Percentiles rank a stretch among this genome's conserved stretches.
phyloP scores from a whole-genome alignment of 2,888 invertebrate species.

The Hydroisotoma schaefferi region DNA sequence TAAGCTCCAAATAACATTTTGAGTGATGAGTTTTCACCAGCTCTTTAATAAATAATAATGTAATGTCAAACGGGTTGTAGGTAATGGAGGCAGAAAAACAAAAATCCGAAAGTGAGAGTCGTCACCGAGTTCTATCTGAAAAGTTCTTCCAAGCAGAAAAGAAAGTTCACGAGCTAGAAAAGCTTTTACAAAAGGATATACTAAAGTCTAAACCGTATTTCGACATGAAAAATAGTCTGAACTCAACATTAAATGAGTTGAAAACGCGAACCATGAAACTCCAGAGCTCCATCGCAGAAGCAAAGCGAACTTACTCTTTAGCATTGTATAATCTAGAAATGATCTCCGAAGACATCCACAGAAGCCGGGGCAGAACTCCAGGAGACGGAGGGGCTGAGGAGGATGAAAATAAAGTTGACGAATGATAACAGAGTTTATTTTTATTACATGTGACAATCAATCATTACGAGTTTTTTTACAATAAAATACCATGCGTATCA shows the following conservation, averaged over 20 bases:
- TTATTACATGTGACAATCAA: constrained; percentile 17
- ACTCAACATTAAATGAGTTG: constrained; percentile 78
- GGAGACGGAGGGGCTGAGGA: constrained; percentile 53
- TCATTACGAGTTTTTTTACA: constrained; percentile 5
- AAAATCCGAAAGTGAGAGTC: constrained; percentile 81
- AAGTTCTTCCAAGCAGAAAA: constrained; percentile 76
- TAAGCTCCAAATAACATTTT: background rate
- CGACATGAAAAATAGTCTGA: constrained; percentile 81
- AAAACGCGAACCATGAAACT: constrained; percentile 77
- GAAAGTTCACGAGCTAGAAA: constrained; percentile 75
- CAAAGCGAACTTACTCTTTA: constrained; percentile 76
- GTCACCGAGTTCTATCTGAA: constrained; percentile 72
- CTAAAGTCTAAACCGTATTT: constrained; percentile 85
- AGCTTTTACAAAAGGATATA: constrained; percentile 75
- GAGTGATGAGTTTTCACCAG: background rate
- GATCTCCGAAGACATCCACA: constrained; percentile 88
- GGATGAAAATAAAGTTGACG: constrained; percentile 50
- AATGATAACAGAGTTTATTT: constrained; percentile 16
- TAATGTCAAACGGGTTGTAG: no score
- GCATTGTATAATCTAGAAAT: constrained; percentile 79
- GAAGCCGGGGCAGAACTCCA: constrained; percentile 60
- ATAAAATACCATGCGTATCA: constrained; percentile 14
- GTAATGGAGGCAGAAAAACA: constrained; percentile 91
- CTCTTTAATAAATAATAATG: background rate
- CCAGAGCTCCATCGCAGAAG: constrained; percentile 71